Conservation (phyloP, 2,113 vertebrate species). For the Labeo rohita region DNA sequence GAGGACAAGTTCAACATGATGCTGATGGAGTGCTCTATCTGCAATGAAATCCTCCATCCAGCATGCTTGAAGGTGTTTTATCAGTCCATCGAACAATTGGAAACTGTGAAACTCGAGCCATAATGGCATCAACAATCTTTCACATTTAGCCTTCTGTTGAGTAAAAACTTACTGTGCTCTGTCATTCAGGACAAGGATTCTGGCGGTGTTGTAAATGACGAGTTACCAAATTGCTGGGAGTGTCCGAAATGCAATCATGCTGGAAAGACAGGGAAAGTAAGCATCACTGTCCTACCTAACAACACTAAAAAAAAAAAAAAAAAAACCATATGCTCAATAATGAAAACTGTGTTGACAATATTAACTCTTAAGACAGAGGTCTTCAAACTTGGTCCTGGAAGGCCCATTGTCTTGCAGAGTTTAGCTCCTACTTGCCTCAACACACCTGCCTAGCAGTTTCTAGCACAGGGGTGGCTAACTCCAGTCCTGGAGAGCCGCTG, state of each 20-base stretch:
- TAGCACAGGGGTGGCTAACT: too few species aligned
- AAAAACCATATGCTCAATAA: background rate
- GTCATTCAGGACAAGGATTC: slow-evolving; percentile 83
- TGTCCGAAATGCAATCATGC: slow-evolving; percentile 98
- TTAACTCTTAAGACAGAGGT: background rate
- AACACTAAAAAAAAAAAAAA: background rate
- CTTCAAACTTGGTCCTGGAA: too few species aligned
- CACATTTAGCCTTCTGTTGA: background rate
- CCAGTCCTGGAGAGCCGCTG: too few species aligned
- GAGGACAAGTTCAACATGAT: slow-evolving; percentile 95
- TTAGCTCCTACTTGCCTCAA: too few species aligned
- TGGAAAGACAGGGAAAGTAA: slow-evolving; percentile 99
- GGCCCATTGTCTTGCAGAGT: too few species aligned
- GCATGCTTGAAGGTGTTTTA: slow-evolving; percentile 92
- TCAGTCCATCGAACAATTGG: background rate
- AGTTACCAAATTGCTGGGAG: slow-evolving; percentile 99
- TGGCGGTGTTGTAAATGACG: slow-evolving; percentile 93
- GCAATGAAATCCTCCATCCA: slow-evolving; percentile 97
- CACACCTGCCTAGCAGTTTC: too few species aligned
- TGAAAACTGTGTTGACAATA: background rate
- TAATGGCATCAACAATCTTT: background rate
- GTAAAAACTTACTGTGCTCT: background rate
- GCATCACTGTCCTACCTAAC: slow-evolving; percentile 67
- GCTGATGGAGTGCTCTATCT: slow-evolving; percentile 99
- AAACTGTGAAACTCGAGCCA: background rate